phyloP scores from a whole-genome alignment of 2,888 invertebrate genomes.

The Synergus laeviventris region DNA sequence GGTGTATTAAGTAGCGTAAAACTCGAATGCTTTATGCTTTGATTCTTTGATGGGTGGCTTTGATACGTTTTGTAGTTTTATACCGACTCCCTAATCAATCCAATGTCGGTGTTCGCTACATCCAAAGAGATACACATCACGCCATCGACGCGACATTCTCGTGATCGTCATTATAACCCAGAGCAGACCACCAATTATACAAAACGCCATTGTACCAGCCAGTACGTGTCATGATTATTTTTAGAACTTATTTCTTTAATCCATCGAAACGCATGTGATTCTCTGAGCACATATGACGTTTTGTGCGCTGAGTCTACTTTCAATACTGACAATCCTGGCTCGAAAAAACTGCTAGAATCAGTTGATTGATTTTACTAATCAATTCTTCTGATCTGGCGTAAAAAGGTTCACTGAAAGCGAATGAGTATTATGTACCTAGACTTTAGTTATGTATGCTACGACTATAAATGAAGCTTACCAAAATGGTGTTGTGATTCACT shows the following conservation, averaged over 20 bases:
- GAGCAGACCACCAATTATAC: constrained; percentile 49
- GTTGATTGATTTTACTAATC: too few relatives aligned
- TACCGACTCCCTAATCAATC: not conserved
- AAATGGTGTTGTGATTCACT: not conserved
- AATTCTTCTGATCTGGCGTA: too few relatives aligned
- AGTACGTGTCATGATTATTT: constrained; percentile 52
- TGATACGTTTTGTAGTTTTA: not conserved
- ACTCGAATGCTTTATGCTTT: not conserved
- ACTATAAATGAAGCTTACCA: not conserved
- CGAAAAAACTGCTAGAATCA: not conserved
- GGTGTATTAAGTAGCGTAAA: too few relatives aligned
- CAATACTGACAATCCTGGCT: not conserved
- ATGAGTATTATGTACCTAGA: not conserved
- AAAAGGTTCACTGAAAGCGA: not conserved
- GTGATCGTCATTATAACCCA: constrained; percentile 48
- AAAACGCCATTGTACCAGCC: constrained; percentile 49
- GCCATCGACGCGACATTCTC: constrained; percentile 42
- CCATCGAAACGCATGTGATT: constrained; percentile 15
- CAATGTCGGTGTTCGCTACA: not conserved
- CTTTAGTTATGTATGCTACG: not conserved
- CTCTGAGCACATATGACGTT: not conserved
- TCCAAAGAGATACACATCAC: constrained; percentile 5
- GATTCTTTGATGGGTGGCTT: not conserved
- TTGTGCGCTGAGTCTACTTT: not conserved
- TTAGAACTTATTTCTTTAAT: constrained; percentile 49